A percentile compares a stretch with the other conserved stretches of the same genome.
phyloP scores from a whole-genome alignment of 2,113 vertebrate species.

The Cochlearius cochlearius region DNA sequence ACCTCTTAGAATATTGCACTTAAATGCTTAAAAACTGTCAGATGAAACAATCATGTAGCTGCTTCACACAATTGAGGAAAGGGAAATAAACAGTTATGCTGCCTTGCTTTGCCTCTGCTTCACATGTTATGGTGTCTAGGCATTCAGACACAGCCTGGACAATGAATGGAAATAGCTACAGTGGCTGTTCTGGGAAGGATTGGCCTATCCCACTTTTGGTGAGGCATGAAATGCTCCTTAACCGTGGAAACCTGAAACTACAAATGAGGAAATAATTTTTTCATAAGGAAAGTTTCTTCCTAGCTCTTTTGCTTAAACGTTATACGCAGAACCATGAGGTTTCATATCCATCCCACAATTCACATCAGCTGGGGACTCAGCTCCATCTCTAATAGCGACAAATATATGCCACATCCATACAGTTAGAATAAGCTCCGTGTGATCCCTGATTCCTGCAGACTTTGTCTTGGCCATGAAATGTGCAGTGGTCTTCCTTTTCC shows the following conservation, averaged over 20 bases:
- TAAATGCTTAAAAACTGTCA: background rate
- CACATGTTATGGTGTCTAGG: background rate
- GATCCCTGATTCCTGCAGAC: background rate
- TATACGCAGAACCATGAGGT: background rate
- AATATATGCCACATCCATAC: background rate
- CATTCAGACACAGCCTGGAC: background rate
- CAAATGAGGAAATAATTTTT: background rate
- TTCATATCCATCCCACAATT: background rate
- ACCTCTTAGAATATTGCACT: background rate
- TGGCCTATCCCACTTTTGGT: background rate
- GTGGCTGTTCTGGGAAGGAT: background rate
- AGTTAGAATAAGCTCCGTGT: background rate
- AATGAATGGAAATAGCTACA: background rate
- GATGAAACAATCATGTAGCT: background rate
- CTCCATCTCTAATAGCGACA: background rate
- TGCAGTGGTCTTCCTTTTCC: background rate
- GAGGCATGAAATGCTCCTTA: background rate
- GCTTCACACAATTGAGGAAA: background rate
- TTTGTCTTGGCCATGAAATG: background rate
- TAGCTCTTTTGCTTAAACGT: background rate
- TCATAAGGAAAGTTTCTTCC: background rate
- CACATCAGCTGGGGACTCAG: background rate
- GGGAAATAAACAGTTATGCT: background rate
- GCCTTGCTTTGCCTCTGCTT: background rate
- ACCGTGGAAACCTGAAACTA: background rate